Evolutionary conservation across 2,888 invertebrate species (phyloP), one percentile per base, ranked within the genome.

Genomic region (Mamestra brassicae): DNA sequence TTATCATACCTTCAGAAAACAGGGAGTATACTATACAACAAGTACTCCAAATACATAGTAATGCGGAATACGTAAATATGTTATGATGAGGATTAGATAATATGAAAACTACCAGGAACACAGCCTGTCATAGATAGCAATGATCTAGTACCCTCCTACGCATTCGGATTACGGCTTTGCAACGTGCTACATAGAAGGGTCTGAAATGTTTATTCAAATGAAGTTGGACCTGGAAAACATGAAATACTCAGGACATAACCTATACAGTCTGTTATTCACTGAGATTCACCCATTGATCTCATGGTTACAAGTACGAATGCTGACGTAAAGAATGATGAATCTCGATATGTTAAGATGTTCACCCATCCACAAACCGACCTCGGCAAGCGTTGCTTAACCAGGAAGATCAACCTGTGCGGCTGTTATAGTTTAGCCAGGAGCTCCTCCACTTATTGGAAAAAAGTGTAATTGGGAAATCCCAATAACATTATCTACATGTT

Each of bases 21-120:
- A 52, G 3, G 4, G 34, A 4, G 36, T 13, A 11, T 8, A 36
- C 15, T 61, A 2, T 1, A 45, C 42, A 17, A 15, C 42, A 52
- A 54, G 26, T 55, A 42, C 15, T 60, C 57, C 42, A 42, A 67
- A 58, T 67, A 76, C 62, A 57, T 38, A 62, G 36, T 50, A 81
- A 65, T 66, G 34, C 47, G 42, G 70, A 38, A 70, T 79, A 52
- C 65, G 17, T n/a, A 82, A 78, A 83, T 68, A 57, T 61, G 64
- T 65, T 71, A 77, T 66, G 82, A 81, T 76, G n/a, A 69, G 70
- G 78, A 80, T 80, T 83, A 83, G 71, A 83, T 83, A 83, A 83
- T 78, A 65, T 38, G 68, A 71, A 61, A 57, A 65, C 47, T 26
- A 83, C 67, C 72, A 83, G 83, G 79, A 83, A 83, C 60, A 71